Evolutionary conservation across 1,140 invertebrate genomes (phyloP).

Genomic region (Zaprionus inermis): DNA sequence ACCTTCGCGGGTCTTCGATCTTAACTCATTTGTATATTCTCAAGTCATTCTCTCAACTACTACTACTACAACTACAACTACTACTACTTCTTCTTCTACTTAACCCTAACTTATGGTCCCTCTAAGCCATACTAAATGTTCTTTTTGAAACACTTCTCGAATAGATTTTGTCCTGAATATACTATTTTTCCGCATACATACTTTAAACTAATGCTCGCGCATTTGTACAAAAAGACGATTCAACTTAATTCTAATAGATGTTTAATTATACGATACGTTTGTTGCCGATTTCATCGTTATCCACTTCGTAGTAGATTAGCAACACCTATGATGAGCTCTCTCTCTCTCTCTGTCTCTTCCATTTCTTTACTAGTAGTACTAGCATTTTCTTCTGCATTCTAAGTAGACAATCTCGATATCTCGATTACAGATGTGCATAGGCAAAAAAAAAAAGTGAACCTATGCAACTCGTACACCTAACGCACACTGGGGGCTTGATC

Average conservation of each 20-base stretch:
- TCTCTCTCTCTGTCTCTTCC: not conserved
- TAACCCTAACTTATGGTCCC: not conserved
- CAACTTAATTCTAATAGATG: constrained; percentile 22
- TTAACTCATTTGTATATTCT: constrained; percentile 10
- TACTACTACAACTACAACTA: not conserved
- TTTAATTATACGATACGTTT: constrained; percentile 8
- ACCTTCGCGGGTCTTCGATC: not conserved
- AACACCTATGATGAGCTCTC: constrained; percentile 29
- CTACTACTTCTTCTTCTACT: not conserved
- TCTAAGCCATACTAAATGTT: not conserved
- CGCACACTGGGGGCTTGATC: not conserved
- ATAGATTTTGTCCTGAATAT: constrained; percentile 1
- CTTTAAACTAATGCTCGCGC: constrained; percentile 4
- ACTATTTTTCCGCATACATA: not conserved
- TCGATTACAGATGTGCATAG: constrained; percentile 2
- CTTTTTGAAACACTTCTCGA: constrained; percentile 6
- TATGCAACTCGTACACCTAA: not conserved
- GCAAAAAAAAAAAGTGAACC: not conserved
- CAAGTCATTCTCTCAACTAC: constrained; percentile 14
- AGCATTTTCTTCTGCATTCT: constrained; percentile 23
- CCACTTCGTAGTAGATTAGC: constrained; percentile 49
- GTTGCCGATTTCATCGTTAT: constrained; percentile 34
- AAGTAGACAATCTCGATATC: constrained; percentile 10
- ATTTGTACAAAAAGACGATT: constrained; percentile 13
- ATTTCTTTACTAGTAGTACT: constrained; percentile 14